These are phyloP conservation scores for Paguma larvata DNA, from an alignment of 2,797 vertebrate species.

Conservation along the genomic window DNA sequence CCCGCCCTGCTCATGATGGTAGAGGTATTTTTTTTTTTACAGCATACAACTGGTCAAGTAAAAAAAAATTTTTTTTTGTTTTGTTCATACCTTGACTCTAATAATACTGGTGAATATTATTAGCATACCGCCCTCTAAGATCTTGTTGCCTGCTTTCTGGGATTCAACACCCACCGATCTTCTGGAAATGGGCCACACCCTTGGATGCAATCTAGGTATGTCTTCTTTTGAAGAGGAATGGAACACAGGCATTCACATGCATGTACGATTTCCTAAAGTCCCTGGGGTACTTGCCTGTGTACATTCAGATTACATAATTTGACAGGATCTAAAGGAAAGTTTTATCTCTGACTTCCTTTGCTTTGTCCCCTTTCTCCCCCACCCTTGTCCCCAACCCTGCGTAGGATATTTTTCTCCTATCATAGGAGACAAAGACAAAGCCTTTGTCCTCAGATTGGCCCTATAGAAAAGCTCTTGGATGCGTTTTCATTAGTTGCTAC, in stretches of 20 bases:
- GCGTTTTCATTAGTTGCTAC: not conserved
- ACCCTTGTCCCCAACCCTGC: fast-evolving
- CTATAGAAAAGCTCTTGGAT: not conserved
- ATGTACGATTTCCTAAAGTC: not conserved
- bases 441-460: not conserved
- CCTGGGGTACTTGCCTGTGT: not conserved
- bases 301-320: not conserved
- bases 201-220: not conserved
- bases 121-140: not conserved
- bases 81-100: not conserved
- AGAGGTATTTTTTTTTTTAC: not conserved
- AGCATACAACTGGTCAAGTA: not conserved
- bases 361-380: not conserved
- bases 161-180: not conserved
- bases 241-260: fast-evolving
- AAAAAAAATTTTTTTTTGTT: conserved; percentile 14
- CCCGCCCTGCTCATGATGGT: not conserved
- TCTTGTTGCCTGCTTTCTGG: not conserved
- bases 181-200: not conserved
- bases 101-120: not conserved
- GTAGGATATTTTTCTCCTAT: not conserved
- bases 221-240: not conserved
- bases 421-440: not conserved
- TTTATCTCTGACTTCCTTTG: conserved; percentile 22
- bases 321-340: not conserved